A percentile compares a stretch with the other conserved stretches of the same genome.
These are phyloP conservation scores for Gerris lacustris DNA, from an alignment of 2,888 invertebrate genomes.

Conservation along the genomic window DNA sequence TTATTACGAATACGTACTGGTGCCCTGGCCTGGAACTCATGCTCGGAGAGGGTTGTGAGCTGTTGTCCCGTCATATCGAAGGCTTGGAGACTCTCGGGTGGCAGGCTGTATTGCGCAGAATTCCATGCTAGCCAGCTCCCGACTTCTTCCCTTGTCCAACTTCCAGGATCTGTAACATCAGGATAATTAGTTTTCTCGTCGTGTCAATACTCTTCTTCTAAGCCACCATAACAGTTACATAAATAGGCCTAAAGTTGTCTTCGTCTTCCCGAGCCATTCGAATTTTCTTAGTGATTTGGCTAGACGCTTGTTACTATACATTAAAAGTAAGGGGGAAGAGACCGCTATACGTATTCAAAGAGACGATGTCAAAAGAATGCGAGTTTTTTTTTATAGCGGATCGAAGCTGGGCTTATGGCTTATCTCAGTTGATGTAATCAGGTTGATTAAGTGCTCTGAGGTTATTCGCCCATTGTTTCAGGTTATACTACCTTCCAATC, in stretches of 20 bases:
- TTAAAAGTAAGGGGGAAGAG: too few species aligned
- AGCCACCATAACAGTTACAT: too few species aligned
- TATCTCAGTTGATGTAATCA: too few species aligned
- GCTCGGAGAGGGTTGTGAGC: constrained; percentile 64
- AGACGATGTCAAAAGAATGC: too few species aligned
- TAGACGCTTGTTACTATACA: too few species aligned
- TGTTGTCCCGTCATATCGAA: constrained; percentile 70
- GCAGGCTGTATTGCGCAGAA: constrained; percentile 62
- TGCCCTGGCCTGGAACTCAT: constrained; percentile 70
- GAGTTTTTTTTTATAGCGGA: too few species aligned
- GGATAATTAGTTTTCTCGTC: neutral
- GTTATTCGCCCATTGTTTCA: too few species aligned
- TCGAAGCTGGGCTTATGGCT: too few species aligned
- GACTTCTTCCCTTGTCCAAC: constrained; percentile 75
- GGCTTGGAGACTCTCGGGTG: constrained; percentile 57
- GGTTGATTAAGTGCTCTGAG: too few species aligned
- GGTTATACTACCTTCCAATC: too few species aligned
- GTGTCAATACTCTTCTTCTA: neutral
- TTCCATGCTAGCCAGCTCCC: constrained; percentile 84
- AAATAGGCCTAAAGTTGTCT: neutral
- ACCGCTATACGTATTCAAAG: too few species aligned
- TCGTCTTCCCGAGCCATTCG: constrained; percentile 8
- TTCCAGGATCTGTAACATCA: constrained; percentile 61
- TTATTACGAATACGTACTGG: constrained; percentile 39
- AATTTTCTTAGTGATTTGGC: too few species aligned